phyloP scores from a whole-genome alignment of 2,888 invertebrate genomes.

The Tyria jacobaeae region DNA sequence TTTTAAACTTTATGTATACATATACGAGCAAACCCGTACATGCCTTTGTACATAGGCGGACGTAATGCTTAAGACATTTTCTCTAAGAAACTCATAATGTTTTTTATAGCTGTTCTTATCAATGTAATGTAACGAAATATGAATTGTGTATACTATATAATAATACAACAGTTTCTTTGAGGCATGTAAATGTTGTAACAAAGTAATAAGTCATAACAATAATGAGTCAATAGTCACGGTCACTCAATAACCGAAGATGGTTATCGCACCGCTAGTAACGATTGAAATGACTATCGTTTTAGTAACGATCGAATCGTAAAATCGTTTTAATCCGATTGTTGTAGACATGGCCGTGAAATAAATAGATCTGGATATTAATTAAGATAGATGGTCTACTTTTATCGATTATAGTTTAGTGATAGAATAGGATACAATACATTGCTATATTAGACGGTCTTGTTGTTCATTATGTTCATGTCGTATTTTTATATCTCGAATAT shows the following conservation, averaged over 20 bases:
- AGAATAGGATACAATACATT: background rate
- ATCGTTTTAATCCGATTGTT: background rate
- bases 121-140: conserved; percentile 12
- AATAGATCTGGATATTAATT: background rate
- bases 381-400: background rate
- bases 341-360: background rate
- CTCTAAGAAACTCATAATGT: background rate
- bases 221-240: conserved; percentile 18
- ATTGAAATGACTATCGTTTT: no score
- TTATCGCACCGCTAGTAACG: conserved; percentile 25
- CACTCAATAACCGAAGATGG: conserved; percentile 35
- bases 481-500: no score
- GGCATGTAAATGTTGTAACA: conserved; percentile 22
- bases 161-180: conserved; percentile 19
- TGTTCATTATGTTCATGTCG: no score
- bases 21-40: no score
- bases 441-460: no score
- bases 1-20: no score
- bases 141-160: conserved; percentile 13
- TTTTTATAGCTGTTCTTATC: conserved; percentile 10
- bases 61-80: background rate
- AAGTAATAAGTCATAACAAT: conserved; percentile 28
- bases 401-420: background rate
- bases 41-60: no score
- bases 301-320: background rate